Evolutionary conservation across 2,888 invertebrate species (phyloP), one percentile per base, ranked within the genome.

Genomic region (Napeogenes inachia): DNA sequence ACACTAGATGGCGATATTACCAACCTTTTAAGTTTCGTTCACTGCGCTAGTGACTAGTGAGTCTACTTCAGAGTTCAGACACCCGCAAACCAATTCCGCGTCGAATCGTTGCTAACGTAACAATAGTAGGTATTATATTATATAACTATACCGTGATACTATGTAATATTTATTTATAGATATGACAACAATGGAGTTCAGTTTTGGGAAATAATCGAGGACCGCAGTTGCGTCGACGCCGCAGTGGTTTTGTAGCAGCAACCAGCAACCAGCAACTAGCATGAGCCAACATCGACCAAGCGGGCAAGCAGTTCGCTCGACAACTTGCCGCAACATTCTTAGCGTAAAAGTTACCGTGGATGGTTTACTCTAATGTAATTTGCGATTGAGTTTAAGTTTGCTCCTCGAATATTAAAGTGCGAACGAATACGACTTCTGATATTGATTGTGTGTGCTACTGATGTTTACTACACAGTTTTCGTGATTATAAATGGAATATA

Each of bases 291-390:
- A 86, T 87, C 86, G 86, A 83, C 86, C 86, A 86, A 87, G 82
- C 87, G 82, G 80, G 35, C 82, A 82, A 78, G 84, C 84, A 77
- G 79, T 78, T 82, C 81, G 81, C 83, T 78, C 84, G 81, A 82
- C 86, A 73, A 83, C 87, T 87, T 80, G 78, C 87, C 89, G 89
- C 89, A 89, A 89, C 90, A 90, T 90, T 90, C 90, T 86, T 89
- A 88, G 85, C 80, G 90, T 89, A 90, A 90, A 89, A 90, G 89
- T 89, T 88, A 89, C 73, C 83, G 88, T 82, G 89, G 78, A 87
- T 85, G 90, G 90, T 89, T 87, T 89, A 89, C 89, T 90, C 89
- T 89, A 86, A 50, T 83, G 88, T 78, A 89, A 89, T 89, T 82
- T 89, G 89, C 87, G 86, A 86, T 81, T 79, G 77, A 65, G 74